Evolutionary conservation across 2,113 vertebrate species (phyloP).

Genomic region (Ailurus styani): DNA sequence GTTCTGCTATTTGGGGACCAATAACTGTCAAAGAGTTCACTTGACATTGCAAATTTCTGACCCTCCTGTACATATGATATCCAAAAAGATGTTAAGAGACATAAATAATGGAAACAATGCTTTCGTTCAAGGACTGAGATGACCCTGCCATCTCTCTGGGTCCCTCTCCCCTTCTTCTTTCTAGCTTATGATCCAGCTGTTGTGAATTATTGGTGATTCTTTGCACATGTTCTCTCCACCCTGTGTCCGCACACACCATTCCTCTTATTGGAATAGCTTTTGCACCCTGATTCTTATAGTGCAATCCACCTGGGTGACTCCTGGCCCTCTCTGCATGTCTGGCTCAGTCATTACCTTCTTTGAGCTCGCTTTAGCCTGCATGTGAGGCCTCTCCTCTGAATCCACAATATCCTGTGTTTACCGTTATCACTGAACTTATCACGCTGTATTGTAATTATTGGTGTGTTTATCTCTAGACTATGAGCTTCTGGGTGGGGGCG

Average conservation of each 20-base stretch:
- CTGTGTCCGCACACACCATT: background rate
- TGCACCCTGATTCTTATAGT: background rate
- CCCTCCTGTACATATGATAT: background rate
- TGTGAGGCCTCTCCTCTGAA: background rate
- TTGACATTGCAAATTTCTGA: background rate
- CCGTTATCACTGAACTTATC: background rate
- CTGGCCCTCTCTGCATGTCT: background rate
- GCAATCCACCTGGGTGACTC: background rate
- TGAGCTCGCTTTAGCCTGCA: background rate
- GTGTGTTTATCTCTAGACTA: background rate
- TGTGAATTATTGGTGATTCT: background rate
- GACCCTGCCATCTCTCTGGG: background rate
- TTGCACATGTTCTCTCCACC: background rate
- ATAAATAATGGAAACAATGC: background rate
- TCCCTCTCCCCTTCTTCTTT: background rate
- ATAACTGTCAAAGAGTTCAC: background rate
- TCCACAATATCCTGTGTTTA: background rate
- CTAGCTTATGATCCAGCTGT: background rate
- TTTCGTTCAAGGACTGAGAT: background rate
- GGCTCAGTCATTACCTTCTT: background rate
- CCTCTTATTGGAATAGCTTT: background rate
- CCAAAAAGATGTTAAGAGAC: background rate
- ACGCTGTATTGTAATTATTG: background rate
- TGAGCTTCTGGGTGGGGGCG: background rate
- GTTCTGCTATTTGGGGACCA: background rate